Evolutionary conservation across 2,888 invertebrate genomes (phyloP).

Genomic region (Diaperis boleti): DNA sequence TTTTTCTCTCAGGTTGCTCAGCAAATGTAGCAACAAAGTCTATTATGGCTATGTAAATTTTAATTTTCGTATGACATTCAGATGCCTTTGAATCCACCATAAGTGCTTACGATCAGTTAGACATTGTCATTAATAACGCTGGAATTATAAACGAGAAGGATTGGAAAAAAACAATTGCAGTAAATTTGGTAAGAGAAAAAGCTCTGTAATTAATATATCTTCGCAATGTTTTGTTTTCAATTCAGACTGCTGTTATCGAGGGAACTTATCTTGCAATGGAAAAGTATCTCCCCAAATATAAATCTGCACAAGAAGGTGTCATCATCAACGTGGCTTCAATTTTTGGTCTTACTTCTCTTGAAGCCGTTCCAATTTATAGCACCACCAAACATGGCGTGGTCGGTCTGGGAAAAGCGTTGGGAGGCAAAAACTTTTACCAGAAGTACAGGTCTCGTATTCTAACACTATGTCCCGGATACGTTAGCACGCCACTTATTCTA

Average conservation of each 20-base stretch:
- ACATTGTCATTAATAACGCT: constrained; percentile 51
- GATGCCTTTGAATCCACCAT: constrained; percentile 48
- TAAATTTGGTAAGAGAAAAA: constrained; percentile 50
- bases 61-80: constrained; percentile 40
- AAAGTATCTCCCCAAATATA: constrained; percentile 52
- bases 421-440: constrained; percentile 38
- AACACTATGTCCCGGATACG: constrained; percentile 48
- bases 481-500: constrained; percentile 31
- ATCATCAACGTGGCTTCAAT: constrained; percentile 54
- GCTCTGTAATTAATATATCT: too few relatives aligned
- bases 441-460: constrained; percentile 45
- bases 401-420: constrained; percentile 43
- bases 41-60: neutral
- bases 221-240: too few relatives aligned
- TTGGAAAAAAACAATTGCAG: constrained; percentile 45
- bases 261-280: constrained; percentile 48
- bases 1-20: too few relatives aligned
- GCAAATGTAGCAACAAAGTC: too few relatives aligned
- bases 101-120: constrained; percentile 44
- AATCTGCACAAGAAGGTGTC: constrained; percentile 49
- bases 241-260: constrained; percentile 43
- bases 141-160: constrained; percentile 46
- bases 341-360: constrained; percentile 44
- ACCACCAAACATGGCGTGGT: constrained; percentile 50
- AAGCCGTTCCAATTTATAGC: neutral